Evolutionary conservation across 2,888 invertebrate genomes (phyloP).

Genomic region (Helobdella robusta): DNA sequence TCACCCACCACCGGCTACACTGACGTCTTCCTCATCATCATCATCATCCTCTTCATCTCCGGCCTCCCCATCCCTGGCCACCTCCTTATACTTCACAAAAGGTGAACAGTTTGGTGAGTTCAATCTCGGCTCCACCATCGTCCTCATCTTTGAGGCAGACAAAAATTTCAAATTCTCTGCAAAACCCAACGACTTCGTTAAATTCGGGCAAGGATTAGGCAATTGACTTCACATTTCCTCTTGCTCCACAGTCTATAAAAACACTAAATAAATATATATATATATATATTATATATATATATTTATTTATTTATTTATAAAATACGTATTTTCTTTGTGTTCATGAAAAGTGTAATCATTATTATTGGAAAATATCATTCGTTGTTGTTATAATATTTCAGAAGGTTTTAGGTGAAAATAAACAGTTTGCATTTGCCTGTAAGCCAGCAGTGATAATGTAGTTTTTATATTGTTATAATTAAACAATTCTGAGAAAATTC

Average conservation of each 20-base stretch:
- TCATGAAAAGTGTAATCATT: too few species aligned
- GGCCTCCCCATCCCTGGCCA: neutral
- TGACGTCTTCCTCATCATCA: neutral
- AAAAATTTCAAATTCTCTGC: conserved; percentile 67
- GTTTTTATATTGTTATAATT: neutral
- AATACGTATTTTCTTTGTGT: too few species aligned
- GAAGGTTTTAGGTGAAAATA: too few species aligned
- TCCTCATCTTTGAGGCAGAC: conserved; percentile 86
- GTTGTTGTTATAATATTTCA: too few species aligned
- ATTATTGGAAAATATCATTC: too few species aligned
- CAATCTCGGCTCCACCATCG: conserved; percentile 89
- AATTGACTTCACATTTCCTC: too few species aligned
- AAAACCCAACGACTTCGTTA: conserved; percentile 53
- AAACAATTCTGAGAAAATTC: neutral
- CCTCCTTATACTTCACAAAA: conserved; percentile 52
- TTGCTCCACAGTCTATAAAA: too few species aligned
- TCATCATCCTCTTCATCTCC: neutral
- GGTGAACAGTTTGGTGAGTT: conserved; percentile 87
- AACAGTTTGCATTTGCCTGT: too few species aligned
- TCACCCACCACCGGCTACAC: neutral
- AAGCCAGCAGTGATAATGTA: too few species aligned
- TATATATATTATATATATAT: too few species aligned
- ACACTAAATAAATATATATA: too few species aligned
- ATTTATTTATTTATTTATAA: too few species aligned
- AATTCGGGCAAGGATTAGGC: conserved; percentile 47